Conservation (phyloP, 2,113 vertebrate genomes). For the Oryzias woworae region DNA sequence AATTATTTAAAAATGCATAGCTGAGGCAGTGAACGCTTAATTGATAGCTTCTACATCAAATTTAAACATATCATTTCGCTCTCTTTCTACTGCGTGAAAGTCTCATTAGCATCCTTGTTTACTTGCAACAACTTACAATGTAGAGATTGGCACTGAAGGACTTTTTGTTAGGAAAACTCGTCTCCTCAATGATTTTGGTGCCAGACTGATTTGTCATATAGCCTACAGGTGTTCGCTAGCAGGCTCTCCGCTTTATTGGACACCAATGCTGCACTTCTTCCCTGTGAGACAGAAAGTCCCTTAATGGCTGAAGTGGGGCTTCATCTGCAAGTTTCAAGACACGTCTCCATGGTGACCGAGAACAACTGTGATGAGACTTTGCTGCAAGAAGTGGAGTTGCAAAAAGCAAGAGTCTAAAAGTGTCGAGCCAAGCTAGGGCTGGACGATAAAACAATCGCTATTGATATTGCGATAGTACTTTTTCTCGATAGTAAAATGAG, state of each 20-base stretch:
- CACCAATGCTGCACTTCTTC: background rate
- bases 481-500: no score
- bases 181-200: no score
- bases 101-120: no score
- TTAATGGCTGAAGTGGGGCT: background rate
- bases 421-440: no score
- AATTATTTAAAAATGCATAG: constrained; percentile 15
- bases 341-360: background rate
- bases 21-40: constrained; percentile 1
- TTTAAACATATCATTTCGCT: background rate
- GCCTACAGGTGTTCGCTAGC: background rate
- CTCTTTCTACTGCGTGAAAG: background rate
- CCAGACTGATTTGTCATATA: background rate
- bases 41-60: background rate
- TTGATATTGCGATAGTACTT: no score
- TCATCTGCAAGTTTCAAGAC: background rate
- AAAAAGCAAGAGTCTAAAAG: no score
- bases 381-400: background rate
- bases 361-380: background rate
- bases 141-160: no score
- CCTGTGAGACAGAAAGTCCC: background rate
- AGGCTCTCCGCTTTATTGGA: background rate
- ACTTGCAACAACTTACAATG: no score
- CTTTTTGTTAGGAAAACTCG: no score
- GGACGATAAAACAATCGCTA: no score